Evolutionary conservation across 2,888 invertebrate species (phyloP), one percentile per base, ranked within the genome.

Genomic region (Camponotus fellah): DNA sequence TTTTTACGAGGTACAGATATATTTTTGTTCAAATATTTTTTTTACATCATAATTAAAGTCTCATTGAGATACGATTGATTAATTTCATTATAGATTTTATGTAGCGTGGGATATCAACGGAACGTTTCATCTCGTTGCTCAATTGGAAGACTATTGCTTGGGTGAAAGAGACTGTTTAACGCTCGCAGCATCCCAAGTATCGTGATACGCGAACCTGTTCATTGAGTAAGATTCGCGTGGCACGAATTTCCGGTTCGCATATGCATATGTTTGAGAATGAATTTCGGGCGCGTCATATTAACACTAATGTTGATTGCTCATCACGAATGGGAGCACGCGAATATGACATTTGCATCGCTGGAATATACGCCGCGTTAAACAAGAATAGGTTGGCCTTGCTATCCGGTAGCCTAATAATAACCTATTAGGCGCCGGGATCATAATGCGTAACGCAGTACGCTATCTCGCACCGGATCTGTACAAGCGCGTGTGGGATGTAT

Each of bases 371-470:
- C 10, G 60, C 40, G 85, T 82, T 88, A 53, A 89, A 85, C 85
- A 84, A 89, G 85, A 85, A 84, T 79, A 83, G 84, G 69, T 60
- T 53, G 81, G 69, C 77, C 74, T 68, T 65, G 84, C 83, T 74
- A 72, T 82, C 65, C 85, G 81, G 90, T 86, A 87, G 89, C 90
- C 87, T 90, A 88, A 90, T 90, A 90, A 90, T 88, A 87, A 86
- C 82, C 72, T 34, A 71, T 74, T 69, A 66, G 77, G 34, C 79
- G 81, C 82, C 79, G 40, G 76, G 69, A 83, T 88, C 86, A 86
- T 82, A 58, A 82, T 66, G 85, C 80, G 58, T 88, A 88, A 90
- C 81, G 81, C 34, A 85, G 65, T 64, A 75, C 75, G 80, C 85
- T 49, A 46, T 46, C 26, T 26, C 81, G 83, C 74, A 76, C 14